Conservation (phyloP, 2,888 invertebrate species). For the Rhynchonema sp. region DNA sequence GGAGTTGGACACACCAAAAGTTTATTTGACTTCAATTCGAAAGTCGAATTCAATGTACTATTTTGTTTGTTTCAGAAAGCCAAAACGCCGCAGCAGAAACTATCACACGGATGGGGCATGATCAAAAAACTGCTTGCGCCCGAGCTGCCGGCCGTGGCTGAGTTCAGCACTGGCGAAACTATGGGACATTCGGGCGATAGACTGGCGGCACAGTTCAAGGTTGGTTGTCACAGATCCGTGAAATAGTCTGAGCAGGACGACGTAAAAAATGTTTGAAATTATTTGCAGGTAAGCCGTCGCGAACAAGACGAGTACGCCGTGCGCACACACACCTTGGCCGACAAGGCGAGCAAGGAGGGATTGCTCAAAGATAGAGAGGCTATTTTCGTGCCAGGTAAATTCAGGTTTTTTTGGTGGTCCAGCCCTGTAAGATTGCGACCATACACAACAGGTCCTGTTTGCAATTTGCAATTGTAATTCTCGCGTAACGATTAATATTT, state of each 20-base stretch:
- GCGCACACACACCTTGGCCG: constrained; percentile 68
- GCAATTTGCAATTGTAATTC: too few relatives aligned
- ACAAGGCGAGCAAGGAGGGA: constrained; percentile 64
- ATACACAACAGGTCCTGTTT: too few relatives aligned
- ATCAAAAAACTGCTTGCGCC: constrained; percentile 17
- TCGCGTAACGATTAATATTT: too few relatives aligned
- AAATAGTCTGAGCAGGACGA: too few relatives aligned
- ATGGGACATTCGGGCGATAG: constrained; percentile 98
- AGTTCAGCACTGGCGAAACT: constrained; percentile 89
- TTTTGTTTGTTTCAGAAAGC: background rate
- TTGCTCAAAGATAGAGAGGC: constrained; percentile 70
- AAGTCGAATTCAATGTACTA: too few relatives aligned
- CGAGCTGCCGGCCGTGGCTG: constrained; percentile 81
- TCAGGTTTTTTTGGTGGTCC: too few relatives aligned
- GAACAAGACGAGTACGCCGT: constrained; percentile 65
- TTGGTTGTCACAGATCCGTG: constrained; percentile 33
- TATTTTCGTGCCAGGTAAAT: constrained; percentile 39
- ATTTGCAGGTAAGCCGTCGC: background rate
- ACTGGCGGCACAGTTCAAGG: constrained; percentile 75
- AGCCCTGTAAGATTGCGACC: too few relatives aligned
- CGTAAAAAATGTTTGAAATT: too few relatives aligned
- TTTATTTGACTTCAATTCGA: too few relatives aligned
- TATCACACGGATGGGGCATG: constrained; percentile 13
- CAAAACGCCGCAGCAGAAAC: constrained; percentile 17
- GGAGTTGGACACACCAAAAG: too few relatives aligned